Percentiles rank a stretch among this genome's conserved stretches.
Conservation (phyloP, 2,888 invertebrate species). For the Nezara viridula region DNA sequence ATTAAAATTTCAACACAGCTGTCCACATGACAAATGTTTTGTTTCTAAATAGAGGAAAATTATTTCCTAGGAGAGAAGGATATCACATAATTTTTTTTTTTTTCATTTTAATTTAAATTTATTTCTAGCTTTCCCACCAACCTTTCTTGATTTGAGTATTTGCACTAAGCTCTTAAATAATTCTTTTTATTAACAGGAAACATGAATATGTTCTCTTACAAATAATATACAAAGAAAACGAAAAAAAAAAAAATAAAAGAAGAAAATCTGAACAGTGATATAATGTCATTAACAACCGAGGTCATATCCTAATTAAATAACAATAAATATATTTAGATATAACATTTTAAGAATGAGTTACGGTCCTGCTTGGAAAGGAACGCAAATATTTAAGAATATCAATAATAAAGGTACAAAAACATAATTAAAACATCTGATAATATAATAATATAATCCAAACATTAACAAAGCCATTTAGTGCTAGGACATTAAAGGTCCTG, state of each 20-base stretch:
- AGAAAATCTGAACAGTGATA: constrained; percentile 51
- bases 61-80: constrained; percentile 31
- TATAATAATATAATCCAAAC: constrained; percentile 53
- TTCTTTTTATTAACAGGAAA: constrained; percentile 42
- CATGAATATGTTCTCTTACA: constrained; percentile 40
- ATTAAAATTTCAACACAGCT: background rate
- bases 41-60: constrained; percentile 36
- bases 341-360: constrained; percentile 50
- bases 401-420: constrained; percentile 55
- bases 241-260: no score
- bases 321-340: constrained; percentile 53
- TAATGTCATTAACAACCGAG: constrained; percentile 31
- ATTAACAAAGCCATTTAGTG: constrained; percentile 52
- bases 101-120: constrained; percentile 26
- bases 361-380: constrained; percentile 33
- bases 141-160: constrained; percentile 54
- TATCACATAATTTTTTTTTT: constrained; percentile 15
- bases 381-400: constrained; percentile 42
- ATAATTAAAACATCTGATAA: constrained; percentile 51
- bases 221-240: constrained; percentile 44
- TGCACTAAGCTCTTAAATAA: constrained; percentile 51
- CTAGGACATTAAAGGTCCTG: constrained; percentile 15
- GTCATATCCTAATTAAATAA: constrained; percentile 47
- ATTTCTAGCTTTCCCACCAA: constrained; percentile 51
- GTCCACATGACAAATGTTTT: constrained; percentile 36